Conservation (phyloP, 1,140 invertebrate genomes). For the Babylonia areolata region DNA sequence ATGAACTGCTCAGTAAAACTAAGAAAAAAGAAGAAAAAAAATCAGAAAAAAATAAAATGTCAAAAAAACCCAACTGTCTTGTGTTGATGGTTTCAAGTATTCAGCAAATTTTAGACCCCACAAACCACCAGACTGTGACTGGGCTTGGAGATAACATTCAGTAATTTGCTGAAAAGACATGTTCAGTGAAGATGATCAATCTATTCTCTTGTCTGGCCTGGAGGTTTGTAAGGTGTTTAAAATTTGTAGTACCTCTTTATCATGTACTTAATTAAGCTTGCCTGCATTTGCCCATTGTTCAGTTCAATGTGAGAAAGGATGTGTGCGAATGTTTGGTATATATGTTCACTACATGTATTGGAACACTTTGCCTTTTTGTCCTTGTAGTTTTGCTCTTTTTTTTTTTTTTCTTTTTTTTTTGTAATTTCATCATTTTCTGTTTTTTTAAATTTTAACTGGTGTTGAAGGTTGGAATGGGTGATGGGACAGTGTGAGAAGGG, state of each 20-base stretch:
- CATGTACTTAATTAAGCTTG: background rate
- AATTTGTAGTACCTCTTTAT: background rate
- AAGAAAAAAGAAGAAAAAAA: conserved; percentile 33
- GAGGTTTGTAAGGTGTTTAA: too few species aligned
- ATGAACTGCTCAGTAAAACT: conserved; percentile 39
- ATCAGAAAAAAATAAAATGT: conserved; percentile 42
- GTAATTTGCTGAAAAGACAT: too few species aligned
- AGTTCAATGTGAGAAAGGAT: too few species aligned
- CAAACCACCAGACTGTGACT: background rate
- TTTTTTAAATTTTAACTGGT: background rate
- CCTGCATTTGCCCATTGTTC: background rate
- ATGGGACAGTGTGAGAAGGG: too few species aligned
- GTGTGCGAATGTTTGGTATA: too few species aligned
- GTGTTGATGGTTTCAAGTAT: background rate
- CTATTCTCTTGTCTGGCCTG: too few species aligned
- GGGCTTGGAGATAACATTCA: too few species aligned
- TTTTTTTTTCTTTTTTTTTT: background rate
- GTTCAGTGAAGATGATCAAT: too few species aligned
- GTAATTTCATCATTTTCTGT: background rate
- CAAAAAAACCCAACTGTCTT: conserved; percentile 12
- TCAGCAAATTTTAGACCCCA: background rate
- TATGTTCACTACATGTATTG: too few species aligned
- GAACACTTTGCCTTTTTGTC: too few species aligned
- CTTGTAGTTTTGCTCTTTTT: too few species aligned
- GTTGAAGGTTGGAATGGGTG: too few species aligned